Percentiles rank a stretch among this genome's conserved stretches.
Evolutionary conservation across 1,140 invertebrate genomes (phyloP).

Genomic region (Drosophila yakuba): DNA sequence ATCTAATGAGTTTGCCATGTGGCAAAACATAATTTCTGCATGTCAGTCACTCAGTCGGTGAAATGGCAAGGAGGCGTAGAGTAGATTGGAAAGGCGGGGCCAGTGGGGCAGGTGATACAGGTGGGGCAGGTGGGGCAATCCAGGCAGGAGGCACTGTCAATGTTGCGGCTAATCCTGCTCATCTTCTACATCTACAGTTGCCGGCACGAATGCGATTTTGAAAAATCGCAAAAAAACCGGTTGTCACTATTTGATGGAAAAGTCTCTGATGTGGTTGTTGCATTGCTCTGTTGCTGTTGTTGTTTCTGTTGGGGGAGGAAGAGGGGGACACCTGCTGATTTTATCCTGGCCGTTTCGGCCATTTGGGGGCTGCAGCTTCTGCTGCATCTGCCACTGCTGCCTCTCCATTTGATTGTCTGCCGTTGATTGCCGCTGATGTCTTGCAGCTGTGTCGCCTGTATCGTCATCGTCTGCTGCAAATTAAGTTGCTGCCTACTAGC

Average conservation of each 20-base stretch:
- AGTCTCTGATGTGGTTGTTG: conserved; percentile 30
- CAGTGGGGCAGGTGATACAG: conserved; percentile 4
- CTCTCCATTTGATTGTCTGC: conserved; percentile 77
- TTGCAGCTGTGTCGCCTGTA: conserved; percentile 68
- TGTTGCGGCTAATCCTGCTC: conserved; percentile 75
- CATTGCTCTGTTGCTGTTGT: not conserved
- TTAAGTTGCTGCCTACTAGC: conserved; percentile 71
- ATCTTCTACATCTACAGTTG: conserved; percentile 72
- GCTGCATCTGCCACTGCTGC: conserved; percentile 47
- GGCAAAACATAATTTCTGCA: conserved; percentile 80
- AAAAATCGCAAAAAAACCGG: conserved; percentile 74
- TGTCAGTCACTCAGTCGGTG: conserved; percentile 65
- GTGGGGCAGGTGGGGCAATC: conserved; percentile 9
- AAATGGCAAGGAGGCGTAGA: conserved; percentile 23
- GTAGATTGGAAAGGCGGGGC: conserved; percentile 2
- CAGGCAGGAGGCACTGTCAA: conserved; percentile 60
- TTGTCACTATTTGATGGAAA: conserved; percentile 70
- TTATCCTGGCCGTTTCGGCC: conserved; percentile 68
- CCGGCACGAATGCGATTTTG: conserved; percentile 60
- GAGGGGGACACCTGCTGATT: conserved; percentile 71
- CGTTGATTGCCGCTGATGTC: conserved; percentile 78
- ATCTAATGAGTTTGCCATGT: conserved; percentile 73
- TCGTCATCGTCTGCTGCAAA: conserved; percentile 52
- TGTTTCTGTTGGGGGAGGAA: not conserved
- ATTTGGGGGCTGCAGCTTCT: conserved; percentile 53